phyloP scores from a whole-genome alignment of 1,140 invertebrate genomes.

The Trachymyrmex cornetzi region DNA sequence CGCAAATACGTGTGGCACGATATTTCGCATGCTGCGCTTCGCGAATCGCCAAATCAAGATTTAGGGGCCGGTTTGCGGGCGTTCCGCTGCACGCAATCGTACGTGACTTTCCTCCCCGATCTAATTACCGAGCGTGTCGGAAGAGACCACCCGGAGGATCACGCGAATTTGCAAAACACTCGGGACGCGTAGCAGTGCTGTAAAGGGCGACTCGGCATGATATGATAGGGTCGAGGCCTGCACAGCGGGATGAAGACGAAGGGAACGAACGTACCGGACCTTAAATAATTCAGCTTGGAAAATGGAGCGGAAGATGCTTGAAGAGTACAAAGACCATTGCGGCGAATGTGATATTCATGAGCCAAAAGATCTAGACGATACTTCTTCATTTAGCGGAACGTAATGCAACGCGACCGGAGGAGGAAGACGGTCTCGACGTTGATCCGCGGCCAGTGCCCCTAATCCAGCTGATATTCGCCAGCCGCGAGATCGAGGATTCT shows the following conservation, averaged over 20 bases:
- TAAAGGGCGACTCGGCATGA: conserved; percentile 23
- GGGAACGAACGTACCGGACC: neutral
- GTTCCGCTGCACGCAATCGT: conserved; percentile 15
- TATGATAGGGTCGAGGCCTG: conserved; percentile 4
- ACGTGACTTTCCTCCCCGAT: conserved; percentile 23
- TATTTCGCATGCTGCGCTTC: neutral
- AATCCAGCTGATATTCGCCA: neutral
- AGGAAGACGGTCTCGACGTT: neutral
- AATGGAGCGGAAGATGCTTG: conserved; percentile 72
- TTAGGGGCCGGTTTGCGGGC: neutral
- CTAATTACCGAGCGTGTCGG: neutral
- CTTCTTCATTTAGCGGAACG: conserved; percentile 68
- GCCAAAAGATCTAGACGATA: conserved; percentile 59
- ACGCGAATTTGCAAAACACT: neutral
- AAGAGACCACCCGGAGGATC: neutral
- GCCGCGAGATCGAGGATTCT: conserved; percentile 45
- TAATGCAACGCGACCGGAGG: neutral
- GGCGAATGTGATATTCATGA: conserved; percentile 72
- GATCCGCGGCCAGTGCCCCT: neutral
- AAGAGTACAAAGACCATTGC: conserved; percentile 67
- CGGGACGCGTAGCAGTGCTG: neutral
- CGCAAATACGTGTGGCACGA: neutral
- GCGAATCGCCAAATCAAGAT: neutral
- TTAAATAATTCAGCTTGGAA: conserved; percentile 76
- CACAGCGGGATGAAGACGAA: conserved; percentile 5